Percentiles rank a stretch among this genome's conserved stretches.
Conservation (phyloP, 2,797 vertebrate genomes). For the Rachycentron canadum region DNA sequence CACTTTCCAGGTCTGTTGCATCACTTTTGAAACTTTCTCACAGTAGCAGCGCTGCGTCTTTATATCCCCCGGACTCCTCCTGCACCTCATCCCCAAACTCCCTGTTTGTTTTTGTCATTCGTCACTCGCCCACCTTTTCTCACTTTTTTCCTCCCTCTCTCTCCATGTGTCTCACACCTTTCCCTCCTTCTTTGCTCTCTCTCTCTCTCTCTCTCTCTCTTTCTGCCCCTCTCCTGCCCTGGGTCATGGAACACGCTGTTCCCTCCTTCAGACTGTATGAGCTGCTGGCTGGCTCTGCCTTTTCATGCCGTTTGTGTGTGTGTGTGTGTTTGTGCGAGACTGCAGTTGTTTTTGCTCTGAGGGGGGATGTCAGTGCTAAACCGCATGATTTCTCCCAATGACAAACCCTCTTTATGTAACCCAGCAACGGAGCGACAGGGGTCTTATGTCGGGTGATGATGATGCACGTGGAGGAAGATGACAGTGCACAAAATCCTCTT, state of each 20-base stretch:
- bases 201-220: conserved; percentile 16
- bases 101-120: conserved; percentile 47
- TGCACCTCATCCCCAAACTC: conserved; percentile 1
- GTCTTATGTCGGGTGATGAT: conserved; percentile 47
- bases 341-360: conserved; percentile 53
- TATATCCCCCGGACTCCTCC: not conserved
- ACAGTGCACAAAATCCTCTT: conserved; percentile 53
- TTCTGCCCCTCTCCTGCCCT: conserved; percentile 51
- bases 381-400: conserved; percentile 62
- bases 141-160: conserved; percentile 18
- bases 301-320: conserved; percentile 55
- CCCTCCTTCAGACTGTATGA: conserved; percentile 66
- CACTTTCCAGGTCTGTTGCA: conserved; percentile 8
- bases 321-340: conserved; percentile 8
- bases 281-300: conserved; percentile 70
- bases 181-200: not conserved
- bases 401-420: conserved; percentile 73
- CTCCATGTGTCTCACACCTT: conserved; percentile 27
- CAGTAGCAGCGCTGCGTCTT: conserved; percentile 8
- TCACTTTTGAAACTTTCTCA: conserved; percentile 22
- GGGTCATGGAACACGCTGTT: conserved; percentile 79
- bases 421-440: conserved; percentile 39
- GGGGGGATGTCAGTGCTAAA: conserved; percentile 52
- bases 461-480: conserved; percentile 44
- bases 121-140: conserved; percentile 39